phyloP scores from a whole-genome alignment of 1,140 invertebrate genomes.

The Apis cerana region DNA sequence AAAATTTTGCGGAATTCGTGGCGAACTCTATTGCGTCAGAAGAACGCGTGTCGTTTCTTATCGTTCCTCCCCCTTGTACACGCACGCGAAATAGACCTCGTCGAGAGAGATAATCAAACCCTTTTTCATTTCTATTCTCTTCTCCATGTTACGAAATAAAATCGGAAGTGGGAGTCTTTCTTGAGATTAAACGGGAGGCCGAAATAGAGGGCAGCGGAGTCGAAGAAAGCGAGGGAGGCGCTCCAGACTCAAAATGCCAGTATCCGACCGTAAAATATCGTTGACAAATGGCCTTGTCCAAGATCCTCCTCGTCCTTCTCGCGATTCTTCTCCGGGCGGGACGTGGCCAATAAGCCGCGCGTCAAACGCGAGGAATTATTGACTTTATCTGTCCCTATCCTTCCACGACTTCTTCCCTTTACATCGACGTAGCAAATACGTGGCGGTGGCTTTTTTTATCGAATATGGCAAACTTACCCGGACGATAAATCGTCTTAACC shows the following conservation, averaged over 20 bases:
- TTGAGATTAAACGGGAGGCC: background rate
- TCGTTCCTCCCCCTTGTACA: no score
- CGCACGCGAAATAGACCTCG: no score
- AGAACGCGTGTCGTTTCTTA: no score
- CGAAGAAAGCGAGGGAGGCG: background rate
- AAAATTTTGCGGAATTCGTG: no score
- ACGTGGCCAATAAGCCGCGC: slow-evolving; percentile 31
- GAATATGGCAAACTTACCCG: slow-evolving; percentile 41
- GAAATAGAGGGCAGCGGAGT: background rate
- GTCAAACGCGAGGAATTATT: slow-evolving; percentile 43
- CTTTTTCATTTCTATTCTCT: no score
- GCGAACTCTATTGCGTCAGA: no score
- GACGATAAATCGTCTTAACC: slow-evolving; percentile 52
- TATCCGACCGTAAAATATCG: slow-evolving; percentile 21
- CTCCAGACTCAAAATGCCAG: background rate
- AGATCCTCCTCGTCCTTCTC: background rate
- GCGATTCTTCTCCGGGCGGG: slow-evolving; percentile 9
- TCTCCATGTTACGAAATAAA: no score
- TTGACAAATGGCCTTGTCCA: slow-evolving; percentile 30
- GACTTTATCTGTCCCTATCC: slow-evolving; percentile 29
- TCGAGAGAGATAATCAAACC: no score
- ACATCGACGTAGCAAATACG: slow-evolving; percentile 11
- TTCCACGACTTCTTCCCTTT: background rate
- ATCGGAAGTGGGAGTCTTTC: background rate
- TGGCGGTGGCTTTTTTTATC: slow-evolving; percentile 32